These are phyloP conservation scores for Copidosoma floridanum DNA, from an alignment of 1,140 invertebrate genomes.

Conservation along the genomic window DNA sequence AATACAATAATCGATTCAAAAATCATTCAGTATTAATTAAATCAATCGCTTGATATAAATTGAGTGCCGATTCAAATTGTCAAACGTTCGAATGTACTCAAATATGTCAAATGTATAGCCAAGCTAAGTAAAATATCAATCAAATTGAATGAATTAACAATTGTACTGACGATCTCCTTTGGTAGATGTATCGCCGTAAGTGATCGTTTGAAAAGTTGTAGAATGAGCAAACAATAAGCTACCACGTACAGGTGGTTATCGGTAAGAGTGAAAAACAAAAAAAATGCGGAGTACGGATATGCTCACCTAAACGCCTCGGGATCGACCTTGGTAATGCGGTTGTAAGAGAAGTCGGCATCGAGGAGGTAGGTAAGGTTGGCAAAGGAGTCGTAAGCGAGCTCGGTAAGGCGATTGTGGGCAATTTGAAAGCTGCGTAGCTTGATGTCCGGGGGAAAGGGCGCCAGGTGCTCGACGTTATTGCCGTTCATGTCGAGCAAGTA, in stretches of 20 bases:
- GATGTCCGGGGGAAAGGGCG: conserved; percentile 64
- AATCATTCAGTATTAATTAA: too few relatives aligned
- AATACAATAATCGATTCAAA: too few relatives aligned
- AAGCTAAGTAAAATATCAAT: too few relatives aligned
- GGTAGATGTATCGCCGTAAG: neutral
- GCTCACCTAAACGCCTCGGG: conserved; percentile 67
- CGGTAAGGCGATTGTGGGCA: conserved; percentile 65
- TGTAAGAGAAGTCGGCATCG: conserved; percentile 69
- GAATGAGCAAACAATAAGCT: neutral
- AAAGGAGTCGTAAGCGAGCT: conserved; percentile 63
- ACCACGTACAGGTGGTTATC: neutral
- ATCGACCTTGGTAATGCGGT: conserved; percentile 64
- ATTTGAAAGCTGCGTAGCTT: conserved; percentile 70
- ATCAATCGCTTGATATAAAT: too few relatives aligned
- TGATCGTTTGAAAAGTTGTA: neutral
- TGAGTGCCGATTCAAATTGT: too few relatives aligned
- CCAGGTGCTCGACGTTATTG: conserved; percentile 63
- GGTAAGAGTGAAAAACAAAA: too few relatives aligned
- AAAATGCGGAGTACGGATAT: neutral
- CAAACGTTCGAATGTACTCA: too few relatives aligned
- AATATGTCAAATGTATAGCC: too few relatives aligned
- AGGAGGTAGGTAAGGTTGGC: conserved; percentile 65
- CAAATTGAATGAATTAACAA: too few relatives aligned
- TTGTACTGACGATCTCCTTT: too few relatives aligned
- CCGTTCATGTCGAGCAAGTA: conserved; percentile 72